phyloP scores from a whole-genome alignment of 2,797 vertebrate genomes.

The Decapterus maruadsi region DNA sequence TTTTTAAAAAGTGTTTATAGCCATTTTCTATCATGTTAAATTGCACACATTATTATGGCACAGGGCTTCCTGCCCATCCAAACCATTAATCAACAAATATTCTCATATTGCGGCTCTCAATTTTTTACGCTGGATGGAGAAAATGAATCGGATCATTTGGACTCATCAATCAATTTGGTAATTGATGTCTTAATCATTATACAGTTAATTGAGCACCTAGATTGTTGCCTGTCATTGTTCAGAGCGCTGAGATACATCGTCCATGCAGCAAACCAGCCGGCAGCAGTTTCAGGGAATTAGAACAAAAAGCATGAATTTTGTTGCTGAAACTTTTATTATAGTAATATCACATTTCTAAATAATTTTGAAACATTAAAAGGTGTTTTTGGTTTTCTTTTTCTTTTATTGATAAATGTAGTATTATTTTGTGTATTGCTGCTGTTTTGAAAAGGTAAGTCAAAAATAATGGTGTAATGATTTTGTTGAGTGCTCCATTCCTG shows the following conservation, averaged over 20 bases:
- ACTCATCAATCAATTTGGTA: slow-evolving; percentile 96
- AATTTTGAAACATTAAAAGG: neutral
- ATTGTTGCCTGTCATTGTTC: slow-evolving; percentile 89
- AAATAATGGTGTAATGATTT: slow-evolving; percentile 50
- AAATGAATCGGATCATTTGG: slow-evolving; percentile 94
- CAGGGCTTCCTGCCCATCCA: slow-evolving; percentile 79
- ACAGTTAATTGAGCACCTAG: slow-evolving; percentile 96
- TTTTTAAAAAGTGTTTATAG: slow-evolving; percentile 30
- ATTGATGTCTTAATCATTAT: slow-evolving; percentile 96
- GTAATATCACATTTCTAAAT: slow-evolving; percentile 1
- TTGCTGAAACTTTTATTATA: slow-evolving; percentile 6
- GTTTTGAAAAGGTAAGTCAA: slow-evolving; percentile 20
- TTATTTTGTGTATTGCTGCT: neutral
- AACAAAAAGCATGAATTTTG: slow-evolving; percentile 51
- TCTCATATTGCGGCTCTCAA: slow-evolving; percentile 83
- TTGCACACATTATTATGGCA: slow-evolving; percentile 47
- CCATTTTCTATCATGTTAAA: slow-evolving; percentile 40
- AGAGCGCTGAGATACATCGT: slow-evolving; percentile 76
- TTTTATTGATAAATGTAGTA: neutral
- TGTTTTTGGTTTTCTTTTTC: neutral
- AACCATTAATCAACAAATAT: slow-evolving; percentile 89
- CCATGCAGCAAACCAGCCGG: slow-evolving; percentile 46
- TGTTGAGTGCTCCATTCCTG: slow-evolving; percentile 43
- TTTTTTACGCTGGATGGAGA: slow-evolving; percentile 91
- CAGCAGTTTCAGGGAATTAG: slow-evolving; percentile 34